Percentiles rank a stretch among this genome's conserved stretches.
Evolutionary conservation across 2,888 invertebrate species (phyloP).

Genomic region (Rhabditoides inermis): DNA sequence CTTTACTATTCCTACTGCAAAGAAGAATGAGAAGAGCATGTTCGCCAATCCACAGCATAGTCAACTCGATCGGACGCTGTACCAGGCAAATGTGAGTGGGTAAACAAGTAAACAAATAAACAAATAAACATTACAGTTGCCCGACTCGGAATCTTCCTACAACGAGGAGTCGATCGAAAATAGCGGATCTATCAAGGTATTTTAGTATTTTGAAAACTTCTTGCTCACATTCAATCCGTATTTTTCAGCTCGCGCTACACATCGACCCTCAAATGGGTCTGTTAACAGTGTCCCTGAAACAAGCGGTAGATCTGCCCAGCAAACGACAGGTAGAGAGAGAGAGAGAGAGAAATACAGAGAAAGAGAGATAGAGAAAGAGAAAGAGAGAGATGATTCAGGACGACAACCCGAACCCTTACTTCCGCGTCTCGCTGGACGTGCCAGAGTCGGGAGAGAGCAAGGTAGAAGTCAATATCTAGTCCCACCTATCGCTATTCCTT

Average conservation of each 20-base stretch:
- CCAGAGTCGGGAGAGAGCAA: slow-evolving; percentile 21
- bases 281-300: slow-evolving; percentile 63
- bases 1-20: slow-evolving; percentile 39
- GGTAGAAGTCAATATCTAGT: neutral
- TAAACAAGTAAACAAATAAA: neutral
- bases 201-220: too few species aligned
- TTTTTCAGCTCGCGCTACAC: too few species aligned
- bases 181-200: too few species aligned
- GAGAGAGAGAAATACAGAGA: too few species aligned
- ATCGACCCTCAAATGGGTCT: too few species aligned
- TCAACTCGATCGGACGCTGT: slow-evolving; percentile 47
- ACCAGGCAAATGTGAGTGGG: too few species aligned
- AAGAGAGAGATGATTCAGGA: slow-evolving; percentile 19
- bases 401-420: slow-evolving; percentile 38
- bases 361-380: too few species aligned
- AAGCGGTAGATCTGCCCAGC: slow-evolving; percentile 58
- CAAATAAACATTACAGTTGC: neutral
- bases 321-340: slow-evolving; percentile 39
- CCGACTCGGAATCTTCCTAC: slow-evolving; percentile 6
- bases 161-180: slow-evolving; percentile 5
- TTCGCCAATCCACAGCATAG: slow-evolving; percentile 41
- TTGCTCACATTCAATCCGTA: too few species aligned
- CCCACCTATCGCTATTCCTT: neutral
- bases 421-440: slow-evolving; percentile 32
- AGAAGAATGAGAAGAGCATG: slow-evolving; percentile 37